phyloP scores from a whole-genome alignment of 2,113 vertebrate species.

The Puma concolor region DNA sequence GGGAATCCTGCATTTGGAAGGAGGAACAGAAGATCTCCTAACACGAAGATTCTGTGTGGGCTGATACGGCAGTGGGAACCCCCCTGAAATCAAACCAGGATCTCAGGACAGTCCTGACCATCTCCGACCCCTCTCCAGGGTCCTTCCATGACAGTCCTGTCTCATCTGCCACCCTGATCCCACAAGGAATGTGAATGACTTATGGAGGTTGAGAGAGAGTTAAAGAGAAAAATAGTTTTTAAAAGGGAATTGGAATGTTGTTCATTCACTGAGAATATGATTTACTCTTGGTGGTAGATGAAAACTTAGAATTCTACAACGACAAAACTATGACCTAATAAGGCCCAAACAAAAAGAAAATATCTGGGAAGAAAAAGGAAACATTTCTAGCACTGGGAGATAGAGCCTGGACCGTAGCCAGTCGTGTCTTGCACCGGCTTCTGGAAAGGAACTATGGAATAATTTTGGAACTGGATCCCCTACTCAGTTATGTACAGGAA shows the following conservation, averaged over 20 bases:
- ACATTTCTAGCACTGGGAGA: conserved; percentile 15
- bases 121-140: background rate
- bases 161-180: background rate
- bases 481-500: conserved; percentile 52
- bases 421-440: conserved; percentile 36
- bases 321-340: conserved; percentile 59
- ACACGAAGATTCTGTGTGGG: background rate
- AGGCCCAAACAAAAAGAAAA: conserved; percentile 19
- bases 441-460: conserved; percentile 55
- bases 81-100: background rate
- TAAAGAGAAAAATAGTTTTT: background rate
- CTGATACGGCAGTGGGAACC: background rate
- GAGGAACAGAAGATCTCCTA: background rate
- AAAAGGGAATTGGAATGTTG: background rate
- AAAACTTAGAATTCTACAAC: conserved; percentile 53
- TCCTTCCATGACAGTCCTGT: background rate
- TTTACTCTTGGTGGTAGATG: background rate
- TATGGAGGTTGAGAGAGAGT: background rate
- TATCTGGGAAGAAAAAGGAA: conserved; percentile 59
- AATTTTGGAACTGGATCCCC: conserved; percentile 54
- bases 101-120: background rate
- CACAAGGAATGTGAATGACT: background rate
- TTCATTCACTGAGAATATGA: conserved; percentile 6
- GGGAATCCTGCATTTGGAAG: background rate
- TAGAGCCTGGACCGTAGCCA: conserved; percentile 43